Evolutionary conservation across 1,140 invertebrate genomes (phyloP).

Genomic region (Sarcophaga bullata): DNA sequence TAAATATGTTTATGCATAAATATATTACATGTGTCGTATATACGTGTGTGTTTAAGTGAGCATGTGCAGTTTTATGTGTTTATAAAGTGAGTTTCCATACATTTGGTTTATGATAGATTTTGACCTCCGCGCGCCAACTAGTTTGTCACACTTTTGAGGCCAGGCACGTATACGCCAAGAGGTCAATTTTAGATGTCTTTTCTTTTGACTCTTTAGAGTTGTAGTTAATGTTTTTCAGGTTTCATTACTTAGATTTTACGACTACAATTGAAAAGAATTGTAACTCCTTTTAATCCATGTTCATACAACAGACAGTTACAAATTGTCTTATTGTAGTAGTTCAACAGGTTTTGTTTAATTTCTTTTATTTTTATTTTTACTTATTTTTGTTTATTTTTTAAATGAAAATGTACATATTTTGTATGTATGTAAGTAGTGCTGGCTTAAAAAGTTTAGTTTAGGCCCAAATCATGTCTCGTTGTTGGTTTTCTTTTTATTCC

Average conservation of each 20-base stretch:
- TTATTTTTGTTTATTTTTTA: no score
- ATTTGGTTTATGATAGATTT: conserved; percentile 31
- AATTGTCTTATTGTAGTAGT: neutral
- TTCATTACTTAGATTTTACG: neutral
- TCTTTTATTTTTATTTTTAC: neutral
- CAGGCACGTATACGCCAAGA: conserved; percentile 62
- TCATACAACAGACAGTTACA: conserved; percentile 5
- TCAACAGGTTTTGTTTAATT: conserved; percentile 12
- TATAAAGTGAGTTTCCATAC: neutral
- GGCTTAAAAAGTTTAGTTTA: neutral
- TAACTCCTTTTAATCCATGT: conserved; percentile 14
- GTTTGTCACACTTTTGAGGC: conserved; percentile 64
- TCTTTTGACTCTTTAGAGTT: no score
- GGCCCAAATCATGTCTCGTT: conserved; percentile 20
- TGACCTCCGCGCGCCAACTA: conserved; percentile 48
- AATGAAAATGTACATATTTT: neutral
- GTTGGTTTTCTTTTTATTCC: neutral
- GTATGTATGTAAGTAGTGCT: neutral
- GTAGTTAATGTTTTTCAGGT: neutral
- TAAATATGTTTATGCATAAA: no score
- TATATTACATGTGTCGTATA: no score
- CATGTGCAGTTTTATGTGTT: no score
- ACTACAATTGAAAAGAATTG: neutral
- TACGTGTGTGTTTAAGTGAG: no score
- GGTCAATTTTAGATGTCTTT: conserved; percentile 49